These are phyloP conservation scores for Pseudomyrmex concolor DNA, from an alignment of 1,140 invertebrate genomes.

Conservation along the genomic window DNA sequence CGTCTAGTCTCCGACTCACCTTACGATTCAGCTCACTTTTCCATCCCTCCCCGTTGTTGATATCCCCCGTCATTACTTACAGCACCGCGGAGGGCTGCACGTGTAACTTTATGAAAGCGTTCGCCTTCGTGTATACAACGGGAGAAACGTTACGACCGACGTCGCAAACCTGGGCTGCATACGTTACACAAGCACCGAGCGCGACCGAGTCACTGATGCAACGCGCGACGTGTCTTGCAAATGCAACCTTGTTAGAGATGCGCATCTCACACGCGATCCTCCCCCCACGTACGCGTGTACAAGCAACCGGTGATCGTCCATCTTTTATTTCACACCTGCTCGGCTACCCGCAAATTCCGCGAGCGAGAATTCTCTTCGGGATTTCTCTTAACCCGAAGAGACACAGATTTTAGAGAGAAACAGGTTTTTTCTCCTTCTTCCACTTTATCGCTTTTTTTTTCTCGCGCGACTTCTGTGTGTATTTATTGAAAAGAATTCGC, in stretches of 20 bases:
- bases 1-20: constrained; percentile 36
- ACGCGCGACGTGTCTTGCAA: constrained; percentile 22
- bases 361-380: constrained; percentile 5
- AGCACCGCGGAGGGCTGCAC: constrained; percentile 8
- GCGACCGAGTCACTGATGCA: background rate
- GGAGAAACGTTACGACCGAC: background rate
- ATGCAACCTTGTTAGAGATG: constrained; percentile 38
- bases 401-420: background rate
- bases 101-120: constrained; percentile 51
- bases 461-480: background rate
- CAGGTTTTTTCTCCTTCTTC: background rate
- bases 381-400: background rate
- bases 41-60: constrained; percentile 7
- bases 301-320: background rate
- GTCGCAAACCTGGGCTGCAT: constrained; percentile 27
- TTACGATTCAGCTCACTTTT: constrained; percentile 18
- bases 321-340: constrained; percentile 30
- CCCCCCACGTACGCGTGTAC: too few relatives aligned
- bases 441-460: constrained; percentile 3
- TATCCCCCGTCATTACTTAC: constrained; percentile 46
- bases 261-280: constrained; percentile 17
- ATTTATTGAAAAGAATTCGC: too few relatives aligned
- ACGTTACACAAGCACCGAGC: constrained; percentile 39
- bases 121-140: constrained; percentile 15
- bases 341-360: background rate